Evolutionary conservation across 2,888 invertebrate genomes (phyloP), one percentile per base, ranked within the genome.

Genomic region (Sipha maydis): DNA sequence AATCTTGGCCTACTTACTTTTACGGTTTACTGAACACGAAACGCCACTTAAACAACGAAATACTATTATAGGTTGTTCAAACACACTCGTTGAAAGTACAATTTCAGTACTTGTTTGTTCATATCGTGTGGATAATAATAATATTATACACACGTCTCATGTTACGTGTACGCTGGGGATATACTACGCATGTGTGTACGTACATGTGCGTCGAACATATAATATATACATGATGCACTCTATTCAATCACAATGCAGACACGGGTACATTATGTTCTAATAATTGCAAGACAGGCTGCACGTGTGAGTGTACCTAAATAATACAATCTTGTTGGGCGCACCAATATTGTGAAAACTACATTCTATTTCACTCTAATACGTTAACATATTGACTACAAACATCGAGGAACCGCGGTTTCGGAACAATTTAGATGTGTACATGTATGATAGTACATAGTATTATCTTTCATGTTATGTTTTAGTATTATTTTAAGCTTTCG

Each of bases 11-110:
- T 85, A 77, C 85, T 77, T 85, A 67, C 71, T 67, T 85, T 85
- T 67, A 85, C 85, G 85, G 77, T 73, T 77, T 77, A 25, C 61
- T 48, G 85, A 85, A 85, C 85, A 85, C 85, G 85, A 85, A 85
- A 85, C 85, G 77, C 85, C 85, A 85, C 85, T 85, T 85, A 75
- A 25, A 83, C 56, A 75, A 73, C 54, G 21, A 38, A 61, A 41
- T 83, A 73, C 67, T 83, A 83, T 73, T 75, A 75, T 73, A 84
- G 73, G 84, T 75, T 76, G 75, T 75, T 80, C 84, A 75, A 84
- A 84, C 84, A 73, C 73, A 84, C 84, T 84, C 84, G 56, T 75
- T 34, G 84, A 76, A 84, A 73, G 73, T 84, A 75, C 61, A 25
- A 75, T 84, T 84, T 84, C 75, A 38, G 75, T 80, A 75, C 56